These are phyloP conservation scores for Pseudopodoces humilis DNA, from an alignment of 2,113 vertebrate species.

Conservation along the genomic window DNA sequence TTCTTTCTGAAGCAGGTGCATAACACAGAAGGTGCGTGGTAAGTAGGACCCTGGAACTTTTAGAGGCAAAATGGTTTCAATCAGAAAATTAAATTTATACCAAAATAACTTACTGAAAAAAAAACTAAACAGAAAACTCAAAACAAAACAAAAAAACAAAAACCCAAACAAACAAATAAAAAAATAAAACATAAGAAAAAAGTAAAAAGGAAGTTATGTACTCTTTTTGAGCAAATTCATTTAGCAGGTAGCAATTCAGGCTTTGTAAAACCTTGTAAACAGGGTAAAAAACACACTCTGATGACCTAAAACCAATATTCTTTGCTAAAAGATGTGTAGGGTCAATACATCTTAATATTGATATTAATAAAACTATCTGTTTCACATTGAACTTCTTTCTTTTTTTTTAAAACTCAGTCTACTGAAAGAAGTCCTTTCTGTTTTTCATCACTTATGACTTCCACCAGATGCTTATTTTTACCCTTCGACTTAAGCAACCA, in stretches of 20 bases:
- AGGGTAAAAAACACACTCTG: neutral
- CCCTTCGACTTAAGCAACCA: neutral
- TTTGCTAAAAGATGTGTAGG: neutral
- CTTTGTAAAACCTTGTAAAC: neutral
- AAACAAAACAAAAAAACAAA: too few relatives aligned
- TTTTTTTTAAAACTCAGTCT: neutral
- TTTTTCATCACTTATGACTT: neutral
- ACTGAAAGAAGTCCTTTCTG: neutral
- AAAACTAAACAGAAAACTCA: fast-evolving
- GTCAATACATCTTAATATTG: neutral
- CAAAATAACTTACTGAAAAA: neutral
- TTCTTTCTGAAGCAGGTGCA: neutral
- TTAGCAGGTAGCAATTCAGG: neutral
- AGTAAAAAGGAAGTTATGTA: neutral
- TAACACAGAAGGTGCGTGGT: neutral
- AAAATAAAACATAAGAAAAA: fast-evolving
- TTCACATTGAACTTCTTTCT: neutral
- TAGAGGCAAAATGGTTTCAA: neutral
- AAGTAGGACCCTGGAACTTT: neutral
- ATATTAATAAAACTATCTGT: neutral
- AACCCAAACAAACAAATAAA: neutral
- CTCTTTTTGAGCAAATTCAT: neutral
- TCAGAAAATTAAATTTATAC: neutral
- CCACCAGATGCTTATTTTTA: neutral
- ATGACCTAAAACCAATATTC: neutral